Evolutionary conservation across 1,140 invertebrate species (phyloP), one percentile per base, ranked within the genome.

Genomic region (Carposina sasakii): DNA sequence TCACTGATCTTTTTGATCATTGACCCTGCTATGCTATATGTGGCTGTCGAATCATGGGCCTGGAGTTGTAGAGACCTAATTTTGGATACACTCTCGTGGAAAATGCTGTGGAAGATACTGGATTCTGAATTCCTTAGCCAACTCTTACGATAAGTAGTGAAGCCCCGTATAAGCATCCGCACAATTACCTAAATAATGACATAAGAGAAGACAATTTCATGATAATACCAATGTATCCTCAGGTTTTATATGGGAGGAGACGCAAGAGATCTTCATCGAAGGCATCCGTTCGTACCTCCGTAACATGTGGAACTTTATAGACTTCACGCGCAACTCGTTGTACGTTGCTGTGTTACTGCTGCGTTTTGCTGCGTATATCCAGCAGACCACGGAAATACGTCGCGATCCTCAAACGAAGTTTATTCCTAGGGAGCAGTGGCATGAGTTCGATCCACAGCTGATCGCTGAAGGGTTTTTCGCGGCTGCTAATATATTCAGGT

Each of bases 221-320:
- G n/a, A n/a, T n/a, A n/a, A n/a, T n/a, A n/a, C n/a, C n/a, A n/a
- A n/a, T n/a, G n/a, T n/a, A n/a, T n/a, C n/a, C n/a, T 20, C 63
- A 94, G 93, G 94, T 16, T 98, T 97, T 69, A 92, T 98, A 40
- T 95, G 92, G 91, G 92, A 96, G 71, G 96, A 98, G 82, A 92
- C 92, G 5, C 92, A 94, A 69, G 95, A 98, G 76, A 92, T 97
- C 21, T 96, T 91, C 84, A 87, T 90, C 0, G 91, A 95, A 64
- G 96, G 96, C 16, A 87, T 98, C 21, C 88, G 89, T 15, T 90
- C 90, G 0, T 98, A 98, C 72, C 87, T 97, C 9, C 86, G 91
- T 2, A 95, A 98, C 72, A 91, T 98, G 89, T 98, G 97, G 96
- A 99, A 98, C 74, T 95, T 96, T 69, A 94, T 98, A 51, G 97